These are phyloP conservation scores for Taurulus bubalis DNA, from an alignment of 2,113 vertebrate genomes.

Conservation along the genomic window DNA sequence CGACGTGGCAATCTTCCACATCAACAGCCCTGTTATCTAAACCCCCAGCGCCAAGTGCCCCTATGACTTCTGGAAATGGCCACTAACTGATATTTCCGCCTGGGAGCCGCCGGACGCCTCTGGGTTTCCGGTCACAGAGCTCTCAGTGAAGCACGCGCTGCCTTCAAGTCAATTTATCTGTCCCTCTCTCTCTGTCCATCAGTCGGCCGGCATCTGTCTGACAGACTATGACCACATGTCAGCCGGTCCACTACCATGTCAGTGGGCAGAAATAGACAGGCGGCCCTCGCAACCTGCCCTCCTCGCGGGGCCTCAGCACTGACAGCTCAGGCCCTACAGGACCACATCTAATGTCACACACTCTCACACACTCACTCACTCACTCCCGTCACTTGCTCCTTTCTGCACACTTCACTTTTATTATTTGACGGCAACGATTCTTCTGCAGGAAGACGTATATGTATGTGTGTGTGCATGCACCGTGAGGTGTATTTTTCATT, in stretches of 20 bases:
- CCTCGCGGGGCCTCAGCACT: slow-evolving; percentile 63
- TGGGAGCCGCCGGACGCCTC: no score
- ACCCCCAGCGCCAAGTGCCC: background rate
- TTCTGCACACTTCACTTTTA: slow-evolving; percentile 53
- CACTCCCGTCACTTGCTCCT: slow-evolving; percentile 21
- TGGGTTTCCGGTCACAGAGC: slow-evolving; percentile 33
- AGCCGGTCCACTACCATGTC: slow-evolving; percentile 64
- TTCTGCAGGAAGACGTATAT: background rate
- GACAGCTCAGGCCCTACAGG: slow-evolving; percentile 76
- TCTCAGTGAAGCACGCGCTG: slow-evolving; percentile 4
- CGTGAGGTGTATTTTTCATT: background rate
- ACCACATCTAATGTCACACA: slow-evolving; percentile 75
- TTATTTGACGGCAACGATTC: slow-evolving; percentile 31
- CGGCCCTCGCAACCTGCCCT: slow-evolving; percentile 65
- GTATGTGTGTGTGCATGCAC: background rate
- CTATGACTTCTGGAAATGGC: slow-evolving; percentile 29
- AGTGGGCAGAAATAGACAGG: slow-evolving; percentile 74
- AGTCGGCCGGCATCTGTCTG: slow-evolving; percentile 52
- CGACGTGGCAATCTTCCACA: background rate
- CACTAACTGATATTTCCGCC: slow-evolving; percentile 22
- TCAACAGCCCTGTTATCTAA: slow-evolving; percentile 4
- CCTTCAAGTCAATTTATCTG: slow-evolving; percentile 38
- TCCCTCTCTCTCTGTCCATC: slow-evolving; percentile 45
- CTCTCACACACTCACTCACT: slow-evolving; percentile 25
- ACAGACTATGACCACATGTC: slow-evolving; percentile 76